phyloP scores from a whole-genome alignment of 2,888 invertebrate species.

The Belgica antarctica region DNA sequence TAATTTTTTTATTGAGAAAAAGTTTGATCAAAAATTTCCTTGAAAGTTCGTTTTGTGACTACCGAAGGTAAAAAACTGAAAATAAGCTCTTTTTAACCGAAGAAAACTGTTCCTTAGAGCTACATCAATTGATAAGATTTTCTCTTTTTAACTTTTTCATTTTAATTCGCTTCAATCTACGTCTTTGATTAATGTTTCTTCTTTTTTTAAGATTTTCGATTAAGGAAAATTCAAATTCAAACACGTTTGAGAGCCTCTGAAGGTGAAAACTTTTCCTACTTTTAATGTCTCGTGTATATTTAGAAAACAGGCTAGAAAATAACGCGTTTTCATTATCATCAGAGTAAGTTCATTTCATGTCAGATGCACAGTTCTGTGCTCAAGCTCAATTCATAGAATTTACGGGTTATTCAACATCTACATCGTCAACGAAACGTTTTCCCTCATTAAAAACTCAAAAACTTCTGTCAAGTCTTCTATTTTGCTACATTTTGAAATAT shows the following conservation, averaged over 20 bases:
- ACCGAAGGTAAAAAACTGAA: no score
- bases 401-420: constrained; percentile 16
- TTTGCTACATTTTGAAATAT: background rate
- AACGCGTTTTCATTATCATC: constrained; percentile 1
- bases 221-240: background rate
- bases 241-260: background rate
- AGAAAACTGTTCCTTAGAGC: no score
- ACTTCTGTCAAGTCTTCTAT: constrained; percentile 5
- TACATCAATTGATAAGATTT: no score
- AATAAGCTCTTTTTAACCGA: no score
- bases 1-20: no score
- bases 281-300: background rate
- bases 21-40: no score
- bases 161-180: no score
- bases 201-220: background rate
- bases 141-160: no score
- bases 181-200: background rate
- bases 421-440: background rate
- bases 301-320: constrained; percentile 32
- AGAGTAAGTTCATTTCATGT: constrained; percentile 32
- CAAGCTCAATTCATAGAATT: constrained; percentile 44
- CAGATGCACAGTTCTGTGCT: constrained; percentile 29
- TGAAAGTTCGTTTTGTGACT: no score
- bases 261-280: background rate
- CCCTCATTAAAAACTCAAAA: background rate